Percentiles rank a stretch among this genome's conserved stretches.
These are phyloP conservation scores for Balanococcus diminutus DNA, from an alignment of 2,888 invertebrate species.

Conservation along the genomic window DNA sequence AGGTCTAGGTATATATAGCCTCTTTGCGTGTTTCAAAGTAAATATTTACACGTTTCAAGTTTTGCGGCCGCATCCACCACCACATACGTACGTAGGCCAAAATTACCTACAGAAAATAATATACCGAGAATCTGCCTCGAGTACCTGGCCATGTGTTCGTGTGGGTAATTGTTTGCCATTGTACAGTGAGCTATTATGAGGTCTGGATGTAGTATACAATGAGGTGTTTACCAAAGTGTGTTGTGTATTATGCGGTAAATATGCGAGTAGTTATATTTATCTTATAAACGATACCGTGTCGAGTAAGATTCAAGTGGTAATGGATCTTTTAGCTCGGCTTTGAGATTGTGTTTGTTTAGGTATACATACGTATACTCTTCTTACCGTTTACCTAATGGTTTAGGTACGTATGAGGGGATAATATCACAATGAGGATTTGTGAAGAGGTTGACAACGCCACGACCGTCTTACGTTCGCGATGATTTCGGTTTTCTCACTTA, in stretches of 20 bases:
- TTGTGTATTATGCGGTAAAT: not conserved
- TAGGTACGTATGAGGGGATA: too few species aligned
- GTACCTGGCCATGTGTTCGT: not conserved
- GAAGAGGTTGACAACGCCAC: too few species aligned
- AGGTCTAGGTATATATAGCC: not conserved
- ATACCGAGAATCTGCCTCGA: not conserved
- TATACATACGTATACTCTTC: too few species aligned
- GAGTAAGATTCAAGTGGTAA: not conserved
- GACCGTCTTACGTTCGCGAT: too few species aligned
- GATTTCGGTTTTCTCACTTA: too few species aligned
- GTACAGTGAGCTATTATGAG: not conserved
- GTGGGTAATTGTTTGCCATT: not conserved
- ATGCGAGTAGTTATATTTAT: not conserved
- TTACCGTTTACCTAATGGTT: too few species aligned
- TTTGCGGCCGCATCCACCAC: not conserved
- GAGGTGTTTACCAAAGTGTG: not conserved
- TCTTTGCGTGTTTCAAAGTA: not conserved
- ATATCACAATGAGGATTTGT: too few species aligned
- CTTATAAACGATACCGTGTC: not conserved
- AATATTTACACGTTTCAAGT: not conserved
- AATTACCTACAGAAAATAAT: not conserved
- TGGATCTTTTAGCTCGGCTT: not conserved
- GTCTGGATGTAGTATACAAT: not conserved
- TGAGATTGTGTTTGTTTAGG: not conserved
- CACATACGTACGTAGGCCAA: too few species aligned